Evolutionary conservation across 2,113 vertebrate genomes (phyloP).

Genomic region (Urocitellus parryii): DNA sequence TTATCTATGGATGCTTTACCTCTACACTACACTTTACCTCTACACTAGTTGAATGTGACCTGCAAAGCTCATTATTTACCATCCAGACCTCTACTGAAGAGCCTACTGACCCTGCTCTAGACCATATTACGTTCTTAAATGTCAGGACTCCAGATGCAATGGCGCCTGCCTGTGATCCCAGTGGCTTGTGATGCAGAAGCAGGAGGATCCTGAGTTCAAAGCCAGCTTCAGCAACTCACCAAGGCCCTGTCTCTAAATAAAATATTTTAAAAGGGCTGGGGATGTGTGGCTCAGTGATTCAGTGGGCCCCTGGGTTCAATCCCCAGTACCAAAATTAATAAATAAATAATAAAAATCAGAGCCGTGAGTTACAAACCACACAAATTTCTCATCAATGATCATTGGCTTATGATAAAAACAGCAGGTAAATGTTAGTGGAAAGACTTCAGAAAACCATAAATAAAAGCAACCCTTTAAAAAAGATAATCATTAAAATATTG

Average conservation of each 20-base stretch:
- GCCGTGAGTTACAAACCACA: neutral
- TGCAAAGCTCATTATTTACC: neutral
- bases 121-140: neutral
- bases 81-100: neutral
- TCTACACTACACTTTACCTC: neutral
- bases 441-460: neutral
- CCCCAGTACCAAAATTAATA: no score
- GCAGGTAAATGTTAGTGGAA: neutral
- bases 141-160: no score
- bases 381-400: neutral
- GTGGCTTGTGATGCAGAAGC: no score
- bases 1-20: neutral
- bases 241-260: no score
- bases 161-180: no score
- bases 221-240: no score
- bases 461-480: constrained; percentile 20
- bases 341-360: no score
- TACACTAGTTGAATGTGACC: neutral
- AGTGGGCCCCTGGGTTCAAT: no score
- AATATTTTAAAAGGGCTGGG: no score
- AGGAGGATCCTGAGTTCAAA: no score
- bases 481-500: neutral
- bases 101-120: neutral
- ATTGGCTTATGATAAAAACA: neutral
- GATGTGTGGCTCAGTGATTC: no score